Base-by-base conservation (phyloP, 2,797 vertebrate genomes). In the Aulostomus chinensis region DNA sequence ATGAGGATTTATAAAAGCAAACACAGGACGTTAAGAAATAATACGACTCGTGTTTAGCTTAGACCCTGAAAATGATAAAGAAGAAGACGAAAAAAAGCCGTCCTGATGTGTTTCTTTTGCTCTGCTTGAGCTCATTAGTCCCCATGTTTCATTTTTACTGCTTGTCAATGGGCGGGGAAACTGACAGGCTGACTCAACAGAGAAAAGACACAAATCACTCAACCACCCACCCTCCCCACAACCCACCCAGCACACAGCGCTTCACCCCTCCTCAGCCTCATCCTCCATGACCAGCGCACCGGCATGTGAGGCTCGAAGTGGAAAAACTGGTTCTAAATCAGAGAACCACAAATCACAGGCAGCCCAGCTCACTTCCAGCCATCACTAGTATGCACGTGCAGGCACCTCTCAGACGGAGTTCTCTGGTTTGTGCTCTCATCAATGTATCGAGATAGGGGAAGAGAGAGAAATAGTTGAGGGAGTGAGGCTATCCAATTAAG, bases 401-500 rank as follows among this genome's bases (percentile, higher is more conserved):
- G 49, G 36, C 73, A 69, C 78, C 63, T 76, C 59, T 60, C 39
- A 54, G 28, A 38, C 34, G 2, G 21, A 68, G 34, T 36, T 49
- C 24, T 75, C 71, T 76, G 57, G 61, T 78, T 76, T 76, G 46
- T 61, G 59, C 79, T 82, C 56, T 60, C 63, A 65, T 80, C 59
- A 41, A 46, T 64, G 68, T 35, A 62, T 71, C 66, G 49, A 11
- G 43, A 76, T 56, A 69, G 65, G 47, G 51, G 72, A 56, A 62
- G 55, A 39, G 55, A 36, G 67, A 72, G 53, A 60, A 68, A 77
- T 68, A 64, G 52, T 65, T 73, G 76, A 74, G 73, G 59, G 54
- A 68, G 57, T 26, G 60, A 73, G 65, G 52, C 68, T 56, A 52
- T 82, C 71, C 74, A 87, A 74, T 88, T 85, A 84, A 84, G 73